Conservation (phyloP, 2,797 vertebrate species). For the Dicrostonyx torquatus region DNA sequence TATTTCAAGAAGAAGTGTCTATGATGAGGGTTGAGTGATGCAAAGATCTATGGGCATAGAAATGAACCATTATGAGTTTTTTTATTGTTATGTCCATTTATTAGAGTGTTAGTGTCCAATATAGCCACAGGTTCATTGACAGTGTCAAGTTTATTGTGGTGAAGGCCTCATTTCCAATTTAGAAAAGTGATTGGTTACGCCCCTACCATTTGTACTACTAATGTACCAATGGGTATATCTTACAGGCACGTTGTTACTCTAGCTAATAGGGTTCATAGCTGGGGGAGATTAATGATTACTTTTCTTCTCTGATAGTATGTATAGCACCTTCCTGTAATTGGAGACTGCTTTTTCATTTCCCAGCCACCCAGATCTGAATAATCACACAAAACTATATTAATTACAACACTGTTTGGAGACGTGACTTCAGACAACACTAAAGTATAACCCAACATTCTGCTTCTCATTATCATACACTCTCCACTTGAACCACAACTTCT, state of each 20-base stretch:
- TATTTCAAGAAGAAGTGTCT: neutral
- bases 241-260: neutral
- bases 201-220: neutral
- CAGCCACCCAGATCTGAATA: too few relatives aligned
- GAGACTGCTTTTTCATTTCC: too few relatives aligned
- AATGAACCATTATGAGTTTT: neutral
- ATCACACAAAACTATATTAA: too few relatives aligned
- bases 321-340: neutral
- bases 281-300: neutral
- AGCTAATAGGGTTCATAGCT: neutral
- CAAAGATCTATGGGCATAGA: neutral
- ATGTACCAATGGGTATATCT: neutral
- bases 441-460: neutral
- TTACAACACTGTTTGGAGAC: neutral
- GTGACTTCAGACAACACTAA: neutral
- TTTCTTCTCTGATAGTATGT: neutral
- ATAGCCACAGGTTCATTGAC: neutral
- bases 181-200: neutral
- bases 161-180: neutral
- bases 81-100: neutral
- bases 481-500: neutral
- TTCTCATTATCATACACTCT: neutral
- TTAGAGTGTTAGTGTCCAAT: neutral
- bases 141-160: neutral
- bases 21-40: neutral